These are phyloP conservation scores for Tenebrosternarchus preto DNA, from an alignment of 2,113 vertebrate genomes.

Conservation along the genomic window DNA sequence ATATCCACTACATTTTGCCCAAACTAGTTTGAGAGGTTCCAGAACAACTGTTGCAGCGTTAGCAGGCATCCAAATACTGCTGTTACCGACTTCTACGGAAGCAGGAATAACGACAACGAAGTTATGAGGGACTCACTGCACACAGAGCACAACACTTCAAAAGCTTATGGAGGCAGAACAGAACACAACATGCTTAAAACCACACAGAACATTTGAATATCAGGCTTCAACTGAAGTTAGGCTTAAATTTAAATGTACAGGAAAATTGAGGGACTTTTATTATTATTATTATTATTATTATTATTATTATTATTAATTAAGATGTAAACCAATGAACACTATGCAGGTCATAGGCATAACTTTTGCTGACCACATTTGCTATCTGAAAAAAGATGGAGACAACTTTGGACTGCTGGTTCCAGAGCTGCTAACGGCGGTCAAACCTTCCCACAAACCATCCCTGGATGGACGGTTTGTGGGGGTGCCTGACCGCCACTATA, in stretches of 20 bases:
- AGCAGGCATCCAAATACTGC: constrained; percentile 94
- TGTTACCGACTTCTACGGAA: constrained; percentile 91
- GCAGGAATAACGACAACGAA: constrained; percentile 70
- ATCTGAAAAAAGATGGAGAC: too few relatives aligned
- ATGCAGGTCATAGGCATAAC: too few relatives aligned
- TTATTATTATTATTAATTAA: too few relatives aligned
- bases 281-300: too few relatives aligned
- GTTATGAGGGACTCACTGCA: constrained; percentile 64
- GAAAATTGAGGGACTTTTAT: too few relatives aligned
- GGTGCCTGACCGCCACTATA: not conserved
- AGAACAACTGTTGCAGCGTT: constrained; percentile 87
- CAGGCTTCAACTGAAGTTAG: not conserved
- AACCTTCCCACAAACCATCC: not conserved
- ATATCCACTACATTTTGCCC: constrained; percentile 99
- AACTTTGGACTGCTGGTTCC: too few relatives aligned
- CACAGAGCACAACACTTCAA: constrained; percentile 58
- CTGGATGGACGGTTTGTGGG: not conserved
- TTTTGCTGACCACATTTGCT: too few relatives aligned
- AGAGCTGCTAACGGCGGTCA: not conserved
- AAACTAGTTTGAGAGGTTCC: constrained; percentile 96
- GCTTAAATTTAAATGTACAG: not conserved
- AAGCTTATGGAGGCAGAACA: constrained; percentile 53
- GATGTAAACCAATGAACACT: not conserved
- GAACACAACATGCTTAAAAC: constrained; percentile 22
- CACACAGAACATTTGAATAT: not conserved